phyloP scores from a whole-genome alignment of 2,888 invertebrate genomes.

The Polymixis lichenea region DNA sequence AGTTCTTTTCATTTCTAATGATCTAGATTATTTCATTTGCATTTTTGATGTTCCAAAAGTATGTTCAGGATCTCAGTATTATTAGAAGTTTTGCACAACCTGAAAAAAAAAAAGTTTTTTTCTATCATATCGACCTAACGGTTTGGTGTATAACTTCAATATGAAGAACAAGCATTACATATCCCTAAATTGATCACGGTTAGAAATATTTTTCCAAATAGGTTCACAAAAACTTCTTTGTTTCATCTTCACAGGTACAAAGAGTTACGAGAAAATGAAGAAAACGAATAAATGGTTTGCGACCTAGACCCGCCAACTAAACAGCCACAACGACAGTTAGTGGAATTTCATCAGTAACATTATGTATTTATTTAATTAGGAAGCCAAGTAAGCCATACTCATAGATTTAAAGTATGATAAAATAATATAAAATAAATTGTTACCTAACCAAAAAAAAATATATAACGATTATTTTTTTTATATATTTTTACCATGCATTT shows the following conservation, averaged over 20 bases:
- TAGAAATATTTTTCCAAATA: background rate
- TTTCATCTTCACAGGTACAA: constrained; percentile 1
- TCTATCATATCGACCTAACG: background rate
- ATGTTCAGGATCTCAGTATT: background rate
- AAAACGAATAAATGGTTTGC: background rate
- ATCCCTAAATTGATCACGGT: background rate
- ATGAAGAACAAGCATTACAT: too few relatives aligned
- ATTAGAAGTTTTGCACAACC: background rate
- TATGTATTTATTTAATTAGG: background rate
- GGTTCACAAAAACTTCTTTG: background rate
- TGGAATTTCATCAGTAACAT: background rate
- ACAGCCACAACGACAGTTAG: background rate
- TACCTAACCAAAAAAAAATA: background rate
- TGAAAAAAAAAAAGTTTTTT: too few relatives aligned
- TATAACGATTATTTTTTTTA: too few relatives aligned
- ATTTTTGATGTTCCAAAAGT: background rate
- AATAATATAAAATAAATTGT: background rate
- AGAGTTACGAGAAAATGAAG: background rate
- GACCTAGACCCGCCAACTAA: too few relatives aligned
- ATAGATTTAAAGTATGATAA: background rate
- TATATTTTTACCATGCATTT: background rate
- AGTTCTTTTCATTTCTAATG: too few relatives aligned
- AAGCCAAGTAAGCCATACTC: background rate
- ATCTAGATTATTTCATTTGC: too few relatives aligned
- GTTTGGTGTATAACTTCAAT: too few relatives aligned